phyloP scores from a whole-genome alignment of 2,113 vertebrate species.

The Phrynosoma blainvillii region DNA sequence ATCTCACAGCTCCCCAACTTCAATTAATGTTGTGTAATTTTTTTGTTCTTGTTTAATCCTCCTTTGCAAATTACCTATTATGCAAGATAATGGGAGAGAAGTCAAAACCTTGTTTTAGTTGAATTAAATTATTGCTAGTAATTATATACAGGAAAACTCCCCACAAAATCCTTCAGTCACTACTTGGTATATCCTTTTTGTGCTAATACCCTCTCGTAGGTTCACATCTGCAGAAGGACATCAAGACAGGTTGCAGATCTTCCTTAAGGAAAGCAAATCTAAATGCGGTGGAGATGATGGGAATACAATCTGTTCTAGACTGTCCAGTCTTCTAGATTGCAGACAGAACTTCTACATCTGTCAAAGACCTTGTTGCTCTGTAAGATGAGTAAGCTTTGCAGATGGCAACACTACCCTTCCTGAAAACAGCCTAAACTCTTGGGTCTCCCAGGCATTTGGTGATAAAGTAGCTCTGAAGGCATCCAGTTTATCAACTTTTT shows the following conservation, averaged over 20 bases:
- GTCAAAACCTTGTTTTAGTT: constrained; percentile 3
- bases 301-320: background rate
- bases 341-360: no score
- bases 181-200: background rate
- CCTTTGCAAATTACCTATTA: constrained; percentile 45
- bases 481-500: no score
- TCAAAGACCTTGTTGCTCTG: no score
- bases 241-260: background rate
- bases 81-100: constrained; percentile 28
- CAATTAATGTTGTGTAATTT: background rate
- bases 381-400: background rate
- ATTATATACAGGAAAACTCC: constrained; percentile 29
- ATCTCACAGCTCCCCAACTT: background rate
- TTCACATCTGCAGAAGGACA: background rate
- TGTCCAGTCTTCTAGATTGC: background rate
- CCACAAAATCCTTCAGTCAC: background rate
- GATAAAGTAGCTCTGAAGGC: no score
- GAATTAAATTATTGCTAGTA: constrained; percentile 11
- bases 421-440: no score
- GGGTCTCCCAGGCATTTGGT: no score
- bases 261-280: no score
- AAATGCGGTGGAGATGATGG: background rate
- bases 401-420: no score
- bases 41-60: constrained; percentile 25
- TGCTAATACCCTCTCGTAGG: background rate